Base-by-base conservation (phyloP, 1,140 invertebrate species). In the Pseudoatta argentina region DNA sequence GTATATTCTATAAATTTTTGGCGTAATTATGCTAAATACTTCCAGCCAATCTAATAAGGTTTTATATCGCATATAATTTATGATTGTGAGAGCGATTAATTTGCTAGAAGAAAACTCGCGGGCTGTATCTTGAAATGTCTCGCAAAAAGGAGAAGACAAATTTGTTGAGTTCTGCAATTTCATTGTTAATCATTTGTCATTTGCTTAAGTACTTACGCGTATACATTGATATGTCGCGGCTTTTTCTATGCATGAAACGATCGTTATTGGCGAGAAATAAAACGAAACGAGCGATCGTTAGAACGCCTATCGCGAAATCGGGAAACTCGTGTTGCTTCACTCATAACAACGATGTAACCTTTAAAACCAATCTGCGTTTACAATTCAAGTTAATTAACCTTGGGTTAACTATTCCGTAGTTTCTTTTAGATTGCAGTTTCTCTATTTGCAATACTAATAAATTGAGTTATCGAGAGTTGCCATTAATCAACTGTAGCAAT, bases 361-460 rank as follows among this genome's bases (percentile, higher is more conserved):
- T 82, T 72, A 72, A 72, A 12, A 5, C n/a, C 18, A 27, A 48
- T 12, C 12, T 30, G 16, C 16, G 0, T 57, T 21, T 34, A 51
- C 30, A 81, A 82, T 48, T 12, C 21, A 18, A 8, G 8, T 61
- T 82, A 82, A 82, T 82, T 82, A 82, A 73, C 30, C 30, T 34
- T 34, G 21, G 18, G 27, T 82, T 72, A 59, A 21, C 6, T 18
- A 39, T 59, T 48, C 16, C 30, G 34, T 14, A 69, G n/a, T 69
- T 64, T 24, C 14, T 72, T 48, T 57, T 72, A 69, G 8, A 64
- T 64, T 16, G 39, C 59, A 51, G 21, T 16, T 7, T 1, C 27
- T 4, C 34, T 39, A 55, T 57, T 34, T 30, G 21, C 16, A 30
- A 82, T 21, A 59, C 64, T 4, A 53, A 67, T n/a, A 48, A 79